These are phyloP conservation scores for Muscidifurax raptorellus DNA, from an alignment of 1,140 invertebrate species.

Conservation along the genomic window DNA sequence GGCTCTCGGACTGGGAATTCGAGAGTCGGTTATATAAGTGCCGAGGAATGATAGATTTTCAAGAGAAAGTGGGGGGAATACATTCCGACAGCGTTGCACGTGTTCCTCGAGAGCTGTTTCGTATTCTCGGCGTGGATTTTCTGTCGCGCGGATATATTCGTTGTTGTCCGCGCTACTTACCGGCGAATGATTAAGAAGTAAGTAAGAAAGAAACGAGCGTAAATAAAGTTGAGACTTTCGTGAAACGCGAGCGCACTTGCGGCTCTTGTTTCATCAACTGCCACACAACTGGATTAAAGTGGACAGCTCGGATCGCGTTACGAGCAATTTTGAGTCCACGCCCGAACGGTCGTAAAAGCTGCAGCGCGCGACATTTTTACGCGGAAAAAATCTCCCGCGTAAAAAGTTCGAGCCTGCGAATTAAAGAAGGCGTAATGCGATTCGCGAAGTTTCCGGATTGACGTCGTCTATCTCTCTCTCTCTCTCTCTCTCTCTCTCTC, in stretches of 20 bases:
- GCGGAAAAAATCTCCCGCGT: neutral
- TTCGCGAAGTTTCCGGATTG: conserved; percentile 20
- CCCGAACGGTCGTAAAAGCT: conserved; percentile 23
- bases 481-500: conserved; percentile 25
- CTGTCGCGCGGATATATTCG: neutral
- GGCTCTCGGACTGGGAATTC: conserved; percentile 57
- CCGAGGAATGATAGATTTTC: conserved; percentile 28
- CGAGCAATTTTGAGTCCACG: conserved; percentile 40
- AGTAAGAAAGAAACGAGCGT: neutral
- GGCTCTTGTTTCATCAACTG: conserved; percentile 19
- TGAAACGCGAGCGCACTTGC: conserved; percentile 33
- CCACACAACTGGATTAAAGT: conserved; percentile 28
- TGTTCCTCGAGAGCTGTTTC: neutral
- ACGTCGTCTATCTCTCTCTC: neutral
- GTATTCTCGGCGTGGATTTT: neutral
- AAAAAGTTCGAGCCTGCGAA: neutral
- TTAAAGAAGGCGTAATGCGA: conserved; percentile 12
- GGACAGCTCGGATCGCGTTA: conserved; percentile 42
- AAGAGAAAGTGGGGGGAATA: no score
- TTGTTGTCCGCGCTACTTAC: neutral
- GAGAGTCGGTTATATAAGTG: conserved; percentile 45
- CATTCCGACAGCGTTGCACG: neutral
- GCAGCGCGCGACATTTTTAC: conserved; percentile 3
- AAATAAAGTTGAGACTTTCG: neutral
- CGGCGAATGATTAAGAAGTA: neutral